A percentile compares a stretch with the other conserved stretches of the same genome.
Conservation (phyloP, 2,113 vertebrate species). For the Platanista minor region DNA sequence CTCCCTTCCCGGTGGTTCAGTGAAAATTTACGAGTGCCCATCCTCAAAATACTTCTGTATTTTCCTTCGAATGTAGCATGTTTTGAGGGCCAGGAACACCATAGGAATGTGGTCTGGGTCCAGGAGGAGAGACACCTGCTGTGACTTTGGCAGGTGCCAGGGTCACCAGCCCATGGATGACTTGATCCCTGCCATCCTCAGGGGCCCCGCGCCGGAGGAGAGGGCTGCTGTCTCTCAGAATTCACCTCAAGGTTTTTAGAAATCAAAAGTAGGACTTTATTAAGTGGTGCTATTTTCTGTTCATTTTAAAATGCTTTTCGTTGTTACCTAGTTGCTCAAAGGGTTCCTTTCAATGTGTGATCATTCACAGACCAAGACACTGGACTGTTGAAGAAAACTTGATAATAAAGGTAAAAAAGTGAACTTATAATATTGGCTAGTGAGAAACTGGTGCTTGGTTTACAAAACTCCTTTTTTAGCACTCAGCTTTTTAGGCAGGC, state of each 20-base stretch:
- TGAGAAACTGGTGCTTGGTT: neutral
- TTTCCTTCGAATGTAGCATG: neutral
- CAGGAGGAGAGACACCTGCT: fast-evolving
- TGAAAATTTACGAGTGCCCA: neutral
- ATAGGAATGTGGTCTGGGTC: too few relatives aligned
- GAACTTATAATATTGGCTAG: neutral
- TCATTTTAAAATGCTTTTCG: neutral
- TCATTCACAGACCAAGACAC: neutral
- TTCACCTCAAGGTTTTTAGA: neutral
- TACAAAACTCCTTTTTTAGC: too few relatives aligned
- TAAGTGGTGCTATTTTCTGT: neutral
- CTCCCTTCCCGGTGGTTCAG: neutral
- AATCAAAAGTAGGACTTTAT: neutral
- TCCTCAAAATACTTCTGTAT: fast-evolving
- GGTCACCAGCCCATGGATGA: neutral
- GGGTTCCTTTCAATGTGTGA: neutral
- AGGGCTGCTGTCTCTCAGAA: neutral
- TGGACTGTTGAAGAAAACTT: neutral
- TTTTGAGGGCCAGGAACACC: neutral
- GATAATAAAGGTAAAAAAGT: neutral
- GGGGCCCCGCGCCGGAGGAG: neutral
- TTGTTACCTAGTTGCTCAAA: neutral
- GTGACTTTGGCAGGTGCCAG: neutral
- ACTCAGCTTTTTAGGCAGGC: too few relatives aligned
- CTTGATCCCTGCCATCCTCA: neutral